Base-by-base conservation (phyloP, 2,113 vertebrate genomes). In the Sander lucioperca region DNA sequence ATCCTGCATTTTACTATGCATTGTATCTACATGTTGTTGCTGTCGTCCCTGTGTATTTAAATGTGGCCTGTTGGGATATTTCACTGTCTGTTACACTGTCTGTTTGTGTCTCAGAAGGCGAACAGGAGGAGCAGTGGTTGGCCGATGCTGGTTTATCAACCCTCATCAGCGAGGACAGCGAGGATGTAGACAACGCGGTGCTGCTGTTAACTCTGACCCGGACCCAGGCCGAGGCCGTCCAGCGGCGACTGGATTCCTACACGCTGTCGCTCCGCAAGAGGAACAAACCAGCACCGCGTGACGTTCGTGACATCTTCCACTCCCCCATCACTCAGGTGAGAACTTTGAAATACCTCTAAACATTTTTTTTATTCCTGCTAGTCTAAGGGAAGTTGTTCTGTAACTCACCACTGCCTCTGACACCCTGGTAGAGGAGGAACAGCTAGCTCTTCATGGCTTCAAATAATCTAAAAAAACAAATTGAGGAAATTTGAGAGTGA, bases 181-280 rank as follows among this genome's bases (percentile, higher is more conserved):
- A 92, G 0, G 95, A 96, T n/a, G 92, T 92, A 0, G 96, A 96
- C 73, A 96, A 96, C 2, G 88, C 89, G 0, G 84, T 95, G 57
- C 93, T 98, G 89, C 94, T 97, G 72, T 98, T 97, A 75, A 98
- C 97, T 4, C 93, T 97, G 69, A 98, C 97, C 15, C 93, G 90
- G 79, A 97, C 97, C 0, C 97, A 98, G 92, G 96, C 96, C 0
- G 95, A 96, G 0, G 96, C 97, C 0, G 96, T 97, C 54, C 95
- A 97, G 88, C 94, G 96, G 0, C 89, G 97, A 2, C 43, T 98
- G 51, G 95, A 97, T 43, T 96, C 95, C 79, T 97, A 96, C 84
- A 95, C 95, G 0, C 90, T 94, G 0, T 97, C 97, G 0, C 94
- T 96, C 4, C 90, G 95, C 69, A 96, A 96, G 85, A 95, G 93